These are phyloP conservation scores for Callyntrura sp. DNA, from an alignment of 2,888 invertebrate genomes.

Conservation along the genomic window DNA sequence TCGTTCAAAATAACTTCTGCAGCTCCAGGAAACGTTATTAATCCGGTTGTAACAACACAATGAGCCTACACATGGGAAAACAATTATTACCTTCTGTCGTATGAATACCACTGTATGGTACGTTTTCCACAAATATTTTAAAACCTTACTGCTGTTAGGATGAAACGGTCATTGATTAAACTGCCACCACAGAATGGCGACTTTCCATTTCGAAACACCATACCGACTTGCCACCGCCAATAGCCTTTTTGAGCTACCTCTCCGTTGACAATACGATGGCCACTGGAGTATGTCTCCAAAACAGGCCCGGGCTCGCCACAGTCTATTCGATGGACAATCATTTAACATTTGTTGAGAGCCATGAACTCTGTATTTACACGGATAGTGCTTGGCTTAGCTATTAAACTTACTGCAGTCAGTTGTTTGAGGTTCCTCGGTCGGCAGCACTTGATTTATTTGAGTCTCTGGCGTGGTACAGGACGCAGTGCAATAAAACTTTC, in stretches of 20 bases:
- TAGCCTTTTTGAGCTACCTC: slow-evolving; percentile 71
- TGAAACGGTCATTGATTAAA: slow-evolving; percentile 79
- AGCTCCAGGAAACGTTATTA: slow-evolving; percentile 76
- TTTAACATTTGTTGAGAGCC: too few species aligned
- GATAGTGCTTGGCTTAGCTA: not conserved
- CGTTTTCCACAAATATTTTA: slow-evolving; percentile 25
- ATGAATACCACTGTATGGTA: too few species aligned
- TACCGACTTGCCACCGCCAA: slow-evolving; percentile 82
- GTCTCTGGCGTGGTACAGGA: slow-evolving; percentile 69
- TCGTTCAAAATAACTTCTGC: slow-evolving; percentile 81
- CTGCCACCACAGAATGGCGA: slow-evolving; percentile 81
- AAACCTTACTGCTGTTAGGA: slow-evolving; percentile 69
- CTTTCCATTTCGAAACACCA: slow-evolving; percentile 72
- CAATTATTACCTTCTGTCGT: too few species aligned
- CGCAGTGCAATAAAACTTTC: slow-evolving; percentile 76
- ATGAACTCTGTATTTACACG: not conserved
- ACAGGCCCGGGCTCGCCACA: slow-evolving; percentile 81
- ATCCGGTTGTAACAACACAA: slow-evolving; percentile 65
- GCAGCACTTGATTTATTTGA: slow-evolving; percentile 30
- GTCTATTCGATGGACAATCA: too few species aligned
- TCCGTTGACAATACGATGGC: slow-evolving; percentile 80
- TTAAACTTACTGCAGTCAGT: slow-evolving; percentile 68
- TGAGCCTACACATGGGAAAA: slow-evolving; percentile 48
- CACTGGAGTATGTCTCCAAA: not conserved
- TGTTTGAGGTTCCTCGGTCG: slow-evolving; percentile 54